These are phyloP conservation scores for Cherax quadricarinatus DNA, from an alignment of 1,140 invertebrate species.

Conservation along the genomic window DNA sequence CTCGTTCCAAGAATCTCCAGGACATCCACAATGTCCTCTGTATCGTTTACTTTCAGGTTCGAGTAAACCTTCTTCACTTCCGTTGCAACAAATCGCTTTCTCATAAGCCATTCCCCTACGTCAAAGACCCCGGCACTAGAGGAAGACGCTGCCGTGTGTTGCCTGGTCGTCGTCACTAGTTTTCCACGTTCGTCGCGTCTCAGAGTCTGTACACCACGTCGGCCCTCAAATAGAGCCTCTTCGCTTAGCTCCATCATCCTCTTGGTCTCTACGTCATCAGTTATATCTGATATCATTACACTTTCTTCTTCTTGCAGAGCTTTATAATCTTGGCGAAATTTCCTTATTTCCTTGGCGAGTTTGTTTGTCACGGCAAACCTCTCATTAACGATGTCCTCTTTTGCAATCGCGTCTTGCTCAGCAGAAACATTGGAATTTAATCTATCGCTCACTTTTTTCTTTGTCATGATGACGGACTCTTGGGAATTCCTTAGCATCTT, in stretches of 20 bases:
- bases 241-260: conserved; percentile 18
- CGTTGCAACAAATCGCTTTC: conserved; percentile 1
- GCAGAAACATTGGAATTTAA: conserved; percentile 57
- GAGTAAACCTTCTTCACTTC: conserved; percentile 29
- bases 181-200: neutral
- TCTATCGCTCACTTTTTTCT: conserved; percentile 39
- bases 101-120: conserved; percentile 42
- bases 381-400: conserved; percentile 35
- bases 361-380: conserved; percentile 14
- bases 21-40: neutral
- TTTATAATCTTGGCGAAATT: conserved; percentile 5
- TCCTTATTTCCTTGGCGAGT: conserved; percentile 34
- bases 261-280: neutral
- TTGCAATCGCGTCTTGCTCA: conserved; percentile 34
- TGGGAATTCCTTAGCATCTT: conserved; percentile 33
- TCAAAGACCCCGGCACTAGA: conserved; percentile 1
- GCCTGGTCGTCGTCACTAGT: conserved; percentile 10
- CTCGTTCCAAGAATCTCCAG: neutral
- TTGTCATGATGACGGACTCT: conserved; percentile 25
- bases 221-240: neutral
- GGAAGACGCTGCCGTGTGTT: conserved; percentile 9
- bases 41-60: neutral
- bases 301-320: neutral
- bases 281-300: neutral
- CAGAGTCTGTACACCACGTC: neutral